Percentiles rank a stretch among this genome's conserved stretches.
phyloP scores from a whole-genome alignment of 2,888 invertebrate species.

The Caenorhabditis plicata region DNA sequence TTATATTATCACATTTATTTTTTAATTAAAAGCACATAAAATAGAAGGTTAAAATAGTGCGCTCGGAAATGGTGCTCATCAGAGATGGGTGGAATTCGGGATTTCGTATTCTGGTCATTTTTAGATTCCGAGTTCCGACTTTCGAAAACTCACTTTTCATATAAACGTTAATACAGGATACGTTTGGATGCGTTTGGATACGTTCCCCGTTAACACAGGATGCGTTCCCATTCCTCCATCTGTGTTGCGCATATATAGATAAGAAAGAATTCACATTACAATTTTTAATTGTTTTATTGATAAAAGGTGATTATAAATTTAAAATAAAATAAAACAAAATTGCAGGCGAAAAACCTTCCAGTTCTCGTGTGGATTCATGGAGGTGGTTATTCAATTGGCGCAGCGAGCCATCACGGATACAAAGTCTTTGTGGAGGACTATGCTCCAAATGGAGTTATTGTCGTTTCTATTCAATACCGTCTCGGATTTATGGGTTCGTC shows the following conservation, averaged over 20 bases:
- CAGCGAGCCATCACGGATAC: conserved; percentile 50
- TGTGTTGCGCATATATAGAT: no score
- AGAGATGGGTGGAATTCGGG: no score
- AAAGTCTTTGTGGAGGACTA: conserved; percentile 45
- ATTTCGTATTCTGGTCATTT: no score
- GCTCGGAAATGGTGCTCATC: no score
- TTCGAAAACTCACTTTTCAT: no score
- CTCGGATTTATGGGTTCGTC: conserved; percentile 79
- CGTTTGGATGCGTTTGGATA: no score
- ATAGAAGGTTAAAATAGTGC: no score
- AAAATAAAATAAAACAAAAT: conserved; percentile 2
- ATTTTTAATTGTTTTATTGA: conserved; percentile 1
- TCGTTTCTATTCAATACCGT: conserved; percentile 89
- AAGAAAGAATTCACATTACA: background rate
- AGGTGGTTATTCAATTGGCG: conserved; percentile 83
- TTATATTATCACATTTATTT: no score
- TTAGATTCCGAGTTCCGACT: no score
- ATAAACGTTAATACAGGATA: no score
- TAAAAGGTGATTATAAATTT: background rate
- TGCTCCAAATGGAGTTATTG: conserved; percentile 78
- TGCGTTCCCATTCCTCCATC: background rate
- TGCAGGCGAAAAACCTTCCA: conserved; percentile 71
- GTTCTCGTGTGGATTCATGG: conserved; percentile 95
- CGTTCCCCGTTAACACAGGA: no score
- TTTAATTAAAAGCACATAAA: no score